Base-by-base conservation (phyloP, 2,888 invertebrate genomes). In the Ditula angustiorana region DNA sequence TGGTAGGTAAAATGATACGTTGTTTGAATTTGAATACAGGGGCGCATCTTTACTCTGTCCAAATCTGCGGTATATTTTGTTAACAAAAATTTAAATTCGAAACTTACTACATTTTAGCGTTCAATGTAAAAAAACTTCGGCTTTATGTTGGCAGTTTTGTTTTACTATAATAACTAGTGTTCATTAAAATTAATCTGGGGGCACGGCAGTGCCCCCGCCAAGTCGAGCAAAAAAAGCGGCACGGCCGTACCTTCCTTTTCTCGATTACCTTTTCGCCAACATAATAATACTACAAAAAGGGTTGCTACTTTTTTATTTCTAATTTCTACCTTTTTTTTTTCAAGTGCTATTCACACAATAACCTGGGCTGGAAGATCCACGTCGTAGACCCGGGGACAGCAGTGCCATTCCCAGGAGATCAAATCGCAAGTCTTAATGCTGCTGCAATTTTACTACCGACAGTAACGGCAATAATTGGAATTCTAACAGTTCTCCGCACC, bases 311-410 rank as follows among this genome's bases (percentile, higher is more conserved):
- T 3, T 30, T 41, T 24, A 1, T 19, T 21, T 37, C 19, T 11
- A 23, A 23, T 33, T 33, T n/a, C 44, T 55, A 28, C 13, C 23
- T 26, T 71, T 69, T 62, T 72, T 26, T 28, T 50, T 89, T 92
- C 13, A 91, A 98, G 98, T 98, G 98, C 87, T 98, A 97, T 90
- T 96, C 96, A n/a, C 98, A 98, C 91, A 96, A 95, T 72, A 96
- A 97, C 84, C 92, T 98, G 26, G 98, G 98, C 53, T 98, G 98
- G 98, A 98, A 97, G 86, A 98, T 98, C 74, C 95, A 97, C 84
- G 96, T 98, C 2, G 95, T 97, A 10, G 95, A 97, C 77, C 94
- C 95, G 0, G 96, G 96, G 0, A 85, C 88, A 0, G 79, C 81
- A 0, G 81, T 92, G 1, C 90, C 90, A 0, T 67, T 80, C 1